Evolutionary conservation across 1,140 invertebrate genomes (phyloP).

Genomic region (Magallana gigas): DNA sequence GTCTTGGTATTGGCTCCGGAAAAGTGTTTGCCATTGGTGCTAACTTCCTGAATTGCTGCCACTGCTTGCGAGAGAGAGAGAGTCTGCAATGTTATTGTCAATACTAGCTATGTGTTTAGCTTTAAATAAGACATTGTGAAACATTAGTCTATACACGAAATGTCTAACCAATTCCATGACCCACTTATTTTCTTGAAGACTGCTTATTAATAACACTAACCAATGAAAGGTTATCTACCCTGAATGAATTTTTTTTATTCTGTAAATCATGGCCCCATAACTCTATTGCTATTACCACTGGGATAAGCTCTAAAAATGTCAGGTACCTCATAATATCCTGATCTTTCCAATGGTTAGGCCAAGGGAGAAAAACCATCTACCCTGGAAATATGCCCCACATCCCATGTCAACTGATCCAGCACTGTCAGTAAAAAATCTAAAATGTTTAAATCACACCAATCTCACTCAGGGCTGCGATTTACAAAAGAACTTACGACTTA

Average conservation of each 20-base stretch:
- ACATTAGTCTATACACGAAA: constrained; percentile 43
- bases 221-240: constrained; percentile 45
- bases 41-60: constrained; percentile 40
- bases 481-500: too few species aligned
- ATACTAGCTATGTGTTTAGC: constrained; percentile 30
- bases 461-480: background rate
- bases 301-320: constrained; percentile 54
- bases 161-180: constrained; percentile 44
- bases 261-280: constrained; percentile 39
- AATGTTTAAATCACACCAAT: constrained; percentile 28
- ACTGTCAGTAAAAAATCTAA: constrained; percentile 48
- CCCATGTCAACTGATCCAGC: constrained; percentile 41
- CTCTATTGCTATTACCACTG: constrained; percentile 47
- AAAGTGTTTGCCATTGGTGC: background rate
- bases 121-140: background rate
- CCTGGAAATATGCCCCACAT: constrained; percentile 43
- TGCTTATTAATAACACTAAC: constrained; percentile 44
- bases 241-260: constrained; percentile 34
- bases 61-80: constrained; percentile 51
- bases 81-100: constrained; percentile 40
- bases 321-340: constrained; percentile 43
- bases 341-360: background rate
- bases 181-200: constrained; percentile 40
- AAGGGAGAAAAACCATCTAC: constrained; percentile 32
- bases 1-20: too few species aligned